Conservation (phyloP, 2,888 invertebrate species). For the Pachydiplax longipennis region DNA sequence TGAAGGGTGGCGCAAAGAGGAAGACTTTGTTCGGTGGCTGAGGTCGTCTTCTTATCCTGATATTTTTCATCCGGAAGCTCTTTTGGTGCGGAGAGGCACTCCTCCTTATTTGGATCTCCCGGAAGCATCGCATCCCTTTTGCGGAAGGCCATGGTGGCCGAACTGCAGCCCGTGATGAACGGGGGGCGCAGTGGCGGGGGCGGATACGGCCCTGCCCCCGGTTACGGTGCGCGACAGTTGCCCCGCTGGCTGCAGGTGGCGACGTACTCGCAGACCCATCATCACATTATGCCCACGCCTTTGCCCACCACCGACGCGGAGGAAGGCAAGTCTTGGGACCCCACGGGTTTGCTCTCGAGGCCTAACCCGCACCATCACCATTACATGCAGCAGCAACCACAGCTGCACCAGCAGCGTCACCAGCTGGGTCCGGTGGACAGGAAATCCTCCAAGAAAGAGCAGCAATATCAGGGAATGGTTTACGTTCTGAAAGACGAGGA, state of each 20-base stretch:
- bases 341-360: constrained; percentile 27
- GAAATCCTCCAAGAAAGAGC: constrained; percentile 4
- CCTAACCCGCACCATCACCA: constrained; percentile 38
- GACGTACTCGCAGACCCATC: constrained; percentile 21
- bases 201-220: background rate
- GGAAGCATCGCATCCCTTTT: constrained; percentile 9
- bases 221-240: constrained; percentile 30
- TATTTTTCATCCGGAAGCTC: background rate
- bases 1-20: too few species aligned
- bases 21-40: background rate
- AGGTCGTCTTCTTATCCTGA: background rate
- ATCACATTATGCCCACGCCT: constrained; percentile 21
- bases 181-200: background rate
- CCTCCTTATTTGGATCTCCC: background rate
- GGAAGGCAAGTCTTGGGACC: constrained; percentile 20
- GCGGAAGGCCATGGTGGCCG: constrained; percentile 30
- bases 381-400: background rate
- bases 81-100: too few species aligned
- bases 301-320: background rate
- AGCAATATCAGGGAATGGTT: background rate
- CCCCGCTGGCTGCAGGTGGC: constrained; percentile 46
- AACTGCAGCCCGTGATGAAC: constrained; percentile 23
- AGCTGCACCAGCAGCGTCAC: constrained; percentile 5
- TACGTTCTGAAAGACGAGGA: constrained; percentile 26
- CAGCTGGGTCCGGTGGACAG: background rate